A percentile compares a stretch with the other conserved stretches of the same genome.
Conservation (phyloP, 2,113 vertebrate genomes). For the Silurus asotus region DNA sequence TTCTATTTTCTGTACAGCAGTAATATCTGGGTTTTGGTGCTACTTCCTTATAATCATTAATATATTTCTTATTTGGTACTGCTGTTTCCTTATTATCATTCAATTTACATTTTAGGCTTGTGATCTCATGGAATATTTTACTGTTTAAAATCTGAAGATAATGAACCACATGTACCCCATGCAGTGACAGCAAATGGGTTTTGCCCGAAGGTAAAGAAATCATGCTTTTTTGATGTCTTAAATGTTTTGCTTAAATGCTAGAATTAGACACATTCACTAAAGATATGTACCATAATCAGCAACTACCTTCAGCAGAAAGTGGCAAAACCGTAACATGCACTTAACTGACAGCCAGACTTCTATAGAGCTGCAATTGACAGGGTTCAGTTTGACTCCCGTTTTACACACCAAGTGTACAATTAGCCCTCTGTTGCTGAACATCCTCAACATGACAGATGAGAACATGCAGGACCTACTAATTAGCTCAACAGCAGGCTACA, state of each 20-base stretch:
- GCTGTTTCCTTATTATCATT: not conserved
- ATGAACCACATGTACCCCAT: slow-evolving; percentile 15
- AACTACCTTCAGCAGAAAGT: not conserved
- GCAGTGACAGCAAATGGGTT: slow-evolving; percentile 24
- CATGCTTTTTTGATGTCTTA: slow-evolving; percentile 3
- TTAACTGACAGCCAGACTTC: not conserved
- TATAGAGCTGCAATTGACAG: slow-evolving; percentile 2
- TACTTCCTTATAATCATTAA: not conserved
- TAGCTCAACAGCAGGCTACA: slow-evolving; percentile 21
- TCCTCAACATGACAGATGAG: slow-evolving; percentile 25
- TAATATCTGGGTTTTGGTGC: not conserved
- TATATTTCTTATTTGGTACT: not conserved
- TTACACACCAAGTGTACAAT: slow-evolving; percentile 29
- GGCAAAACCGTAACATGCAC: not conserved
- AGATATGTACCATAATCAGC: not conserved
- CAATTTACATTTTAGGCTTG: not conserved
- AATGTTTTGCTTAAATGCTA: not conserved
- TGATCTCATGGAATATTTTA: not conserved
- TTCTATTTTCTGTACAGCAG: not conserved
- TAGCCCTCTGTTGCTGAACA: slow-evolving; percentile 27
- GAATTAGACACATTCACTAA: not conserved
- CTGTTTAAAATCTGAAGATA: not conserved
- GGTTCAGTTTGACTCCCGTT: slow-evolving; percentile 21
- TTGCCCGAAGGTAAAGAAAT: slow-evolving; percentile 21
- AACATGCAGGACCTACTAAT: slow-evolving; percentile 45